A percentile compares a stretch with the other conserved stretches of the same genome.
Evolutionary conservation across 2,113 vertebrate species (phyloP).

Genomic region (Sinosuthora webbiana): DNA sequence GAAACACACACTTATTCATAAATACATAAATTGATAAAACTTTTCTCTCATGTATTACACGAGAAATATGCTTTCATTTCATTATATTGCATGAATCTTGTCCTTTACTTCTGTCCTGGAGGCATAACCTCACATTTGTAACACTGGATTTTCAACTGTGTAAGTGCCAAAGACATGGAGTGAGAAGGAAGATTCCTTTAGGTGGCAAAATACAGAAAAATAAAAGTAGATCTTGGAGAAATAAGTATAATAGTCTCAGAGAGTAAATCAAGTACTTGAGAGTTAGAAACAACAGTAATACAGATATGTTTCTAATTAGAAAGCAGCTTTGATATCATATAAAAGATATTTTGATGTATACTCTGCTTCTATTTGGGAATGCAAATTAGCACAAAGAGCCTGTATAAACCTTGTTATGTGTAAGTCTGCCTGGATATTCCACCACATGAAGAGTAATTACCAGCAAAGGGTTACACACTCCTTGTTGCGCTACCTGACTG

Average conservation of each 20-base stretch:
- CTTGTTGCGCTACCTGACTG: fast-evolving
- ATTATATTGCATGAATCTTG: neutral
- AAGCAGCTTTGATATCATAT: neutral
- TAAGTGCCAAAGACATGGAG: neutral
- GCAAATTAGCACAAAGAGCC: neutral
- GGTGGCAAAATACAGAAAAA: neutral
- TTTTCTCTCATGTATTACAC: neutral
- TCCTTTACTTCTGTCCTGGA: neutral
- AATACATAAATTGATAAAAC: neutral
- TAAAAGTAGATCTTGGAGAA: neutral
- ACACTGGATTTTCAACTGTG: neutral
- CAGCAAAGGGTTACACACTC: fast-evolving
- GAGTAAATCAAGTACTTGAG: neutral
- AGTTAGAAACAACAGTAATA: neutral
- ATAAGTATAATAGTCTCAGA: neutral
- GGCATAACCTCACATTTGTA: neutral
- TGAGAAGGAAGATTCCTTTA: neutral
- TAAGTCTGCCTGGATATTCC: neutral
- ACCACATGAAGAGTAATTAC: neutral
- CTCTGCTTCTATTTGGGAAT: neutral
- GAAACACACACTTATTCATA: neutral
- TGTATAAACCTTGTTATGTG: neutral
- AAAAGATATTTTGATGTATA: neutral
- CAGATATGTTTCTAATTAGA: neutral
- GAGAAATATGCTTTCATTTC: neutral